Percentiles rank a stretch among this genome's conserved stretches.
Conservation (phyloP, 2,888 invertebrate species). For the Chydorus sphaericus region DNA sequence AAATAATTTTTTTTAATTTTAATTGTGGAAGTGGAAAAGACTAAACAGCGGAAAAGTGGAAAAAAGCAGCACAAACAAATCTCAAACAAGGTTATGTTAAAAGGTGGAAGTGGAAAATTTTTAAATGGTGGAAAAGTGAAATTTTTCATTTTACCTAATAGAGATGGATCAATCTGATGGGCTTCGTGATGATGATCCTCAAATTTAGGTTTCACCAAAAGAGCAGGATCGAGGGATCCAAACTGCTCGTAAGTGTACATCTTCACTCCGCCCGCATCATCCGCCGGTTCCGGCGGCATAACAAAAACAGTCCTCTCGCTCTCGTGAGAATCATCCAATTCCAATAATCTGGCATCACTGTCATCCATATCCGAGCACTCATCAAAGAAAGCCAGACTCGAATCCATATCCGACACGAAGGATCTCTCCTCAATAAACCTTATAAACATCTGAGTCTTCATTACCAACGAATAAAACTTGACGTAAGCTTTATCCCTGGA, state of each 20-base stretch:
- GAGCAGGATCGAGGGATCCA: background rate
- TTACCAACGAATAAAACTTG: slow-evolving; percentile 71
- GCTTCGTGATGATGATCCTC: no score
- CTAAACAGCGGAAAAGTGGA: no score
- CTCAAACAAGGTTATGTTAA: no score
- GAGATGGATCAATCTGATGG: no score
- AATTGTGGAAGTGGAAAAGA: no score
- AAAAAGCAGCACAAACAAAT: no score
- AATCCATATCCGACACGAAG: slow-evolving; percentile 95
- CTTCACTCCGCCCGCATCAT: slow-evolving; percentile 27
- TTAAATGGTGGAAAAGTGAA: no score
- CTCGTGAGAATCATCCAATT: slow-evolving; percentile 53
- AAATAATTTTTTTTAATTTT: no score
- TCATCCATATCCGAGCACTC: slow-evolving; percentile 76
- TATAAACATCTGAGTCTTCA: slow-evolving; percentile 94
- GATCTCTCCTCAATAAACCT: slow-evolving; percentile 97
- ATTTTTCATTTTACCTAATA: no score
- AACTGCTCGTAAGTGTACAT: slow-evolving; percentile 26
- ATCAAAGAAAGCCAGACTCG: slow-evolving; percentile 89
- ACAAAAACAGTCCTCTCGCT: slow-evolving; percentile 90
- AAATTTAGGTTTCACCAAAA: background rate
- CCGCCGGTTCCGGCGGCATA: slow-evolving; percentile 67
- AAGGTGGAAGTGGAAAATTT: no score
- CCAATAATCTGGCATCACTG: slow-evolving; percentile 42
- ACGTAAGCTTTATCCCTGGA: slow-evolving; percentile 64